Conservation (phyloP, 2,888 invertebrate species). For the Molanna angustata region DNA sequence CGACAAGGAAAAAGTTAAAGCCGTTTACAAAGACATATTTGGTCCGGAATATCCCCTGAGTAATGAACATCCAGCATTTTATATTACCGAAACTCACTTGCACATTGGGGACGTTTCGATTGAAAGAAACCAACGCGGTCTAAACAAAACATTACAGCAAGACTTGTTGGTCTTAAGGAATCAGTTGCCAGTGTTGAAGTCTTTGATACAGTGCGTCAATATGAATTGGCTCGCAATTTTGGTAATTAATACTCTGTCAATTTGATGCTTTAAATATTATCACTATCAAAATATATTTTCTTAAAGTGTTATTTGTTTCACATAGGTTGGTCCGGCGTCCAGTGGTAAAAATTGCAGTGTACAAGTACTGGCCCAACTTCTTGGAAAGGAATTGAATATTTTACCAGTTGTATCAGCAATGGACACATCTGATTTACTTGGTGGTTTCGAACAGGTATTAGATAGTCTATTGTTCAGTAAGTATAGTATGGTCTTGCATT, state of each 20-base stretch:
- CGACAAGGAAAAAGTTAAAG: conserved; percentile 71
- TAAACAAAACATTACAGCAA: conserved; percentile 42
- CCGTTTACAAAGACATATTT: conserved; percentile 51
- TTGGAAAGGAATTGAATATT: conserved; percentile 69
- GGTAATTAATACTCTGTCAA: conserved; percentile 49
- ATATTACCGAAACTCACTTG: conserved; percentile 57
- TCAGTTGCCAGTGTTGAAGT: conserved; percentile 70
- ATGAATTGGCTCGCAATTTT: conserved; percentile 92
- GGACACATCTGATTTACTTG: conserved; percentile 92
- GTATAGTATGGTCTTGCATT: too few species aligned
- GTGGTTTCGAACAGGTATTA: conserved; percentile 95
- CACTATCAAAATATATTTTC: not conserved
- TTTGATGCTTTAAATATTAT: not conserved
- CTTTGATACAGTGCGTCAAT: conserved; percentile 80
- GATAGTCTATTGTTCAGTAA: too few species aligned
- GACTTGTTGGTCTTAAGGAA: conserved; percentile 50
- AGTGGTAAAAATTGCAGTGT: conserved; percentile 80
- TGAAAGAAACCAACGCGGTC: conserved; percentile 45
- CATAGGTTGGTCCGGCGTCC: conserved; percentile 68
- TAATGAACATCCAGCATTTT: conserved; percentile 55
- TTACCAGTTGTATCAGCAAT: conserved; percentile 86
- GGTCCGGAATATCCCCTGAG: conserved; percentile 50
- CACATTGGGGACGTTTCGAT: conserved; percentile 64
- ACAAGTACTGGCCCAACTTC: conserved; percentile 70
- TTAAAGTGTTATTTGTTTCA: conserved; percentile 10